These are phyloP conservation scores for Drosophila pallidifrons DNA, from an alignment of 1,140 invertebrate species.

Conservation along the genomic window DNA sequence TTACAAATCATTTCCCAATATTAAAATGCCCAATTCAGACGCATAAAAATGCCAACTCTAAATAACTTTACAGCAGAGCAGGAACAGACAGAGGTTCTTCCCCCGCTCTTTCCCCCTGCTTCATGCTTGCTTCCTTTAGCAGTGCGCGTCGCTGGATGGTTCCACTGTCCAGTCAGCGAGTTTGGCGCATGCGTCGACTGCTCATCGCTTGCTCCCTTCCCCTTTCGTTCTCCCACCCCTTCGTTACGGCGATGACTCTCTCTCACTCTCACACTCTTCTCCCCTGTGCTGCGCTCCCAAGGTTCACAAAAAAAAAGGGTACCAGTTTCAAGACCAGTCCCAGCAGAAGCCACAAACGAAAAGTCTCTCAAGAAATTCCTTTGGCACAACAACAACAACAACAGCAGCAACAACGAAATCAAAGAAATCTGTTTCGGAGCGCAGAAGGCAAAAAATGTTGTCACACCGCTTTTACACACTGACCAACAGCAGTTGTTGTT, in stretches of 20 bases:
- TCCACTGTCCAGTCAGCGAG: slow-evolving; percentile 59
- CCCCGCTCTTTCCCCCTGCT: not conserved
- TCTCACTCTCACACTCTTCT: not conserved
- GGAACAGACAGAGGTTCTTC: slow-evolving; percentile 42
- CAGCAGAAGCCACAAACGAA: slow-evolving; percentile 65
- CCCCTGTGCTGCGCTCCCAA: slow-evolving; percentile 13
- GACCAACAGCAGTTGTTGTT: slow-evolving; percentile 42
- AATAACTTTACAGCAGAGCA: slow-evolving; percentile 51
- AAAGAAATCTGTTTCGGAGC: slow-evolving; percentile 57
- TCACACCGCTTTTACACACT: slow-evolving; percentile 75
- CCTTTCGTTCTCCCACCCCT: not conserved
- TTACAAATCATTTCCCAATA: not conserved
- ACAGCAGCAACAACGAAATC: slow-evolving; percentile 29
- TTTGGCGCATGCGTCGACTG: slow-evolving; percentile 76
- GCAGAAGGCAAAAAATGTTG: slow-evolving; percentile 68
- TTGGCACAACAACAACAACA: slow-evolving; percentile 60
- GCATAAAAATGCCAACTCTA: slow-evolving; percentile 35
- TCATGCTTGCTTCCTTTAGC: slow-evolving; percentile 5
- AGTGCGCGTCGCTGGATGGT: slow-evolving; percentile 25
- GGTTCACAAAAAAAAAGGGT: slow-evolving; percentile 58
- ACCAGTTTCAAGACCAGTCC: slow-evolving; percentile 79
- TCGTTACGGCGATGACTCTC: too few species aligned
- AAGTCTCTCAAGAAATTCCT: slow-evolving; percentile 74
- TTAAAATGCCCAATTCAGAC: not conserved
- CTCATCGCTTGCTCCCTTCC: slow-evolving; percentile 41